A percentile compares a stretch with the other conserved stretches of the same genome.
Evolutionary conservation across 2,888 invertebrate species (phyloP).

Genomic region (Melinaea marsaeus): DNA sequence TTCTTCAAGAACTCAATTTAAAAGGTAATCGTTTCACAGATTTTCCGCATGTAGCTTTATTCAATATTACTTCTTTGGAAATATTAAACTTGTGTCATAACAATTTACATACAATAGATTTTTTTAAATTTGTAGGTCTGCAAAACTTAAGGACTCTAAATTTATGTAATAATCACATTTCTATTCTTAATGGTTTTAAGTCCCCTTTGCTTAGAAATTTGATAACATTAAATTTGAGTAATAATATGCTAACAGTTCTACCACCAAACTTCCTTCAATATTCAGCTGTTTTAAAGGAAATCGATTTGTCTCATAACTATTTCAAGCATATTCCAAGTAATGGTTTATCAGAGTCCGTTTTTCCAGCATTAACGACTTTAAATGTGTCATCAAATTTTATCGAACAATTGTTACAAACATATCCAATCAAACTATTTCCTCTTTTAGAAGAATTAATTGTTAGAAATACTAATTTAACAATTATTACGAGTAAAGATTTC

Average conservation of each 20-base stretch:
- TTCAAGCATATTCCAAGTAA: conserved; percentile 88
- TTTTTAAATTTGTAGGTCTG: conserved; percentile 86
- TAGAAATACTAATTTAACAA: conserved; percentile 87
- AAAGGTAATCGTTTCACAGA: conserved; percentile 85
- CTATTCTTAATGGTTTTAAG: conserved; percentile 85
- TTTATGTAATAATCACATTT: conserved; percentile 85
- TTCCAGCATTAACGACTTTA: conserved; percentile 84
- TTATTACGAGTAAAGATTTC: conserved; percentile 90
- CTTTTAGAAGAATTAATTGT: conserved; percentile 90
- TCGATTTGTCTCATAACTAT: conserved; percentile 87
- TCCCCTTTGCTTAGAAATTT: conserved; percentile 86
- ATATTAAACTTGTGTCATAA: conserved; percentile 83
- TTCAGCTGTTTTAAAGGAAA: conserved; percentile 82
- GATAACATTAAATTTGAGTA: conserved; percentile 85
- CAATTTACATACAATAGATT: conserved; percentile 83
- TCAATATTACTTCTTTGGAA: conserved; percentile 86
- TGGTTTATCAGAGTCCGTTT: conserved; percentile 84
- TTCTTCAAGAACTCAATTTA: conserved; percentile 86
- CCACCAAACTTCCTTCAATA: conserved; percentile 89
- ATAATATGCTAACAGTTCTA: conserved; percentile 84
- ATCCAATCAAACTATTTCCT: conserved; percentile 83
- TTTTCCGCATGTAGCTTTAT: conserved; percentile 87
- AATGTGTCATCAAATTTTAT: conserved; percentile 91
- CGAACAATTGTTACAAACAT: conserved; percentile 84
- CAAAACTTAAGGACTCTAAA: conserved; percentile 85